phyloP scores from a whole-genome alignment of 2,888 invertebrate species.

The Platerodrilus igneus region DNA sequence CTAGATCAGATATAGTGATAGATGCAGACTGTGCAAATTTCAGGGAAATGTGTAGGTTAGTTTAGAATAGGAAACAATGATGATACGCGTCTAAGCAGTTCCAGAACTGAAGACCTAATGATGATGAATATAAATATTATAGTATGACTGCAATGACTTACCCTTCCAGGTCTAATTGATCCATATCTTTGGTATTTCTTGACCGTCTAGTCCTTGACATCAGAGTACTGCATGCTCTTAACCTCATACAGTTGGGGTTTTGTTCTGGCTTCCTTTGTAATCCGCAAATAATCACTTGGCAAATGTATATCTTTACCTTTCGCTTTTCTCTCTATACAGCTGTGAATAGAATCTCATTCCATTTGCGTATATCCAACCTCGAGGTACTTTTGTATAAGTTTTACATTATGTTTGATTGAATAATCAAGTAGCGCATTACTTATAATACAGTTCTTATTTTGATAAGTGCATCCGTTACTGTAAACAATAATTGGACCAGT shows the following conservation, averaged over 20 bases:
- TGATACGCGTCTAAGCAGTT: no score
- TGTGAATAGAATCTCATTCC: slow-evolving; percentile 3
- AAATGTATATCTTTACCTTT: slow-evolving; percentile 1
- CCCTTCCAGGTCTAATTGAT: slow-evolving; percentile 4
- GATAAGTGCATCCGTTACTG: slow-evolving; percentile 3
- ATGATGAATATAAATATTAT: no score
- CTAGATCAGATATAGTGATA: no score
- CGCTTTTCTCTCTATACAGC: slow-evolving; percentile 5
- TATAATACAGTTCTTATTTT: slow-evolving; percentile 3
- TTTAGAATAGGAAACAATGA: no score
- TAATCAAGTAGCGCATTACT: slow-evolving; percentile 1
- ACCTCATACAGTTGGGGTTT: neutral
- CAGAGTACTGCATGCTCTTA: slow-evolving; percentile 1
- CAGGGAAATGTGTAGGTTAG: no score
- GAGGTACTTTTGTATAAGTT: slow-evolving; percentile 3
- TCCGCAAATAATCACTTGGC: slow-evolving; percentile 4
- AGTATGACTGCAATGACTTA: neutral
- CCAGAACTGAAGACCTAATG: no score
- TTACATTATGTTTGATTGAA: slow-evolving; percentile 1
- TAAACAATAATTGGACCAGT: slow-evolving; percentile 5
- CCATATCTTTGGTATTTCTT: slow-evolving; percentile 5
- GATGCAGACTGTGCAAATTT: no score
- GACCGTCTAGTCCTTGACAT: slow-evolving; percentile 3
- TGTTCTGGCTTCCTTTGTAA: slow-evolving; percentile 3
- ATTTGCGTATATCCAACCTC: slow-evolving; percentile 3